Conservation (phyloP, 35 echinoderm and acorn worm species). For the Nesometra sesokonis region DNA sequence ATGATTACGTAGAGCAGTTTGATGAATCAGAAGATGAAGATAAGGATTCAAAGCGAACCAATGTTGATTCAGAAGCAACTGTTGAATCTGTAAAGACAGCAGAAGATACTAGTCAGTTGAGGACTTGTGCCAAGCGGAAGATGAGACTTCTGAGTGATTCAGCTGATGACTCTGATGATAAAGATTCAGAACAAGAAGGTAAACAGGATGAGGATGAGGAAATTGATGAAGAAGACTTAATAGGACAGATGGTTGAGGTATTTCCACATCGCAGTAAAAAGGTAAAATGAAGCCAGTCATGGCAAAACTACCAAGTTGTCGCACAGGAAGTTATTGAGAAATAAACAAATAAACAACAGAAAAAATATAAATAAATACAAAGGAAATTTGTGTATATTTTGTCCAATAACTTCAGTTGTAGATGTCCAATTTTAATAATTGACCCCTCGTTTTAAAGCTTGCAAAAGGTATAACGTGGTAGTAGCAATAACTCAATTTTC, state of each 20-base stretch:
- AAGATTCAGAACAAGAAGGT: neutral
- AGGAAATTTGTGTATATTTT: too few relatives aligned
- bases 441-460: too few relatives aligned
- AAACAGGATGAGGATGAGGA: neutral
- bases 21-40: neutral
- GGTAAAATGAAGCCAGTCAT: too few relatives aligned
- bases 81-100: neutral
- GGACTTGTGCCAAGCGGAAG: neutral
- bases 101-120: neutral
- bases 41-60: neutral
- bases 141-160: neutral
- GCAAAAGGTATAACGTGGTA: too few relatives aligned
- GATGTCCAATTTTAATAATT: too few relatives aligned
- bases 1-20: neutral
- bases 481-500: too few relatives aligned
- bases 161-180: neutral
- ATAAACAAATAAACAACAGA: too few relatives aligned
- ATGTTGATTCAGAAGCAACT: neutral
- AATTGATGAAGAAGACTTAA: neutral
- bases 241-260: neutral
- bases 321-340: too few relatives aligned
- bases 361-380: too few relatives aligned
- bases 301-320: too few relatives aligned
- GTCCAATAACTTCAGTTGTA: too few relatives aligned
- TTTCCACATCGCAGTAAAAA: neutral